Base-by-base conservation (phyloP, 1,140 invertebrate species). In the Himalopsyche phryganea region DNA sequence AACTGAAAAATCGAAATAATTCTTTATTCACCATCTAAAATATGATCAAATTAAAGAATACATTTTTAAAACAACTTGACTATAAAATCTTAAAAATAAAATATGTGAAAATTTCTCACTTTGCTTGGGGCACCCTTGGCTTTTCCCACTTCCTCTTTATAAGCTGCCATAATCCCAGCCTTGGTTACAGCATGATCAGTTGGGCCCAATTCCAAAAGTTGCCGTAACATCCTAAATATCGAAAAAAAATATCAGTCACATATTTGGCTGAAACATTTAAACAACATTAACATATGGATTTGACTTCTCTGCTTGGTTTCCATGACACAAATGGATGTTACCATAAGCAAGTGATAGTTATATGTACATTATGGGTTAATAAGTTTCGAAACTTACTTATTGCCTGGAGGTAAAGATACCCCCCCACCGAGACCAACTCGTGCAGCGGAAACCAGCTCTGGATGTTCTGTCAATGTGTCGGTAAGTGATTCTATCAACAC, bases 401-500 rank as follows among this genome's bases (percentile, higher is more conserved):
- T 75, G 48, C 71, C 70, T n/a, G 54, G 46, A 38, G 59, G 51
- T 11, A 59, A 6, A 2, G 71, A 68, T n/a, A 33, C 36, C 19
- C 63, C 69, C 28, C 68, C 48, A 32, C 68, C 48, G 10, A 70
- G 55, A 9, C 67, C 63, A 13, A 74, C 72, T 63, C 77, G 75
- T 7, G 81, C 77, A 42, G 73, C 69, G 15, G 78, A 73, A 61
- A 83, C 68, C 10, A 87, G 66, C 65, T 86, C 84, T 1, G 84
- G 85, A 66, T 86, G 83, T 58, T 88, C 85, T 15, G 76, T 80
- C 52, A 88, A 70, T 0, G 85, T 86, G 65, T 88, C 87, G 0
- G 85, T 82, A 42, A 89, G 68, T 0, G 87, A 83, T n/a, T 82
- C 82, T 20, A 87, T 83, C 66, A 89, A 73, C 13, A 87, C 81